These are phyloP conservation scores for Morpho achilles DNA, from an alignment of 2,888 invertebrate genomes.

Conservation along the genomic window DNA sequence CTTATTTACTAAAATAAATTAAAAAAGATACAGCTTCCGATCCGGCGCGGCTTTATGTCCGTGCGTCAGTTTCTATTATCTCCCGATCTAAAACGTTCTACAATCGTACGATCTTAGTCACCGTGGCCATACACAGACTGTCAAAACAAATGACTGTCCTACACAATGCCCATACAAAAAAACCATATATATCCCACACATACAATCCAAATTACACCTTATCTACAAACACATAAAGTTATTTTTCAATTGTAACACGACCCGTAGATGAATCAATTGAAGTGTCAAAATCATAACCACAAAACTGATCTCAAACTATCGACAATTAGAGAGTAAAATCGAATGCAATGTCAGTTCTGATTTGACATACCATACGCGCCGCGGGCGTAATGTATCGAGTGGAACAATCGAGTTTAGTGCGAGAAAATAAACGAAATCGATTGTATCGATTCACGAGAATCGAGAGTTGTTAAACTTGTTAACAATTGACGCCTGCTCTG, in stretches of 20 bases:
- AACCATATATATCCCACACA: slow-evolving; percentile 21
- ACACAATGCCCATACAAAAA: slow-evolving; percentile 38
- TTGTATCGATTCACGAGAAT: slow-evolving; percentile 72
- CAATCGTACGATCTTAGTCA: slow-evolving; percentile 71
- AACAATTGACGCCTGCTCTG: slow-evolving; percentile 74
- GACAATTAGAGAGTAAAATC: slow-evolving; percentile 45
- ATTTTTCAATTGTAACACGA: slow-evolving; percentile 30
- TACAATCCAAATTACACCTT: slow-evolving; percentile 29
- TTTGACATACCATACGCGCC: slow-evolving; percentile 47
- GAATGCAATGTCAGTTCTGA: slow-evolving; percentile 39
- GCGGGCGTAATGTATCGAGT: slow-evolving; percentile 52
- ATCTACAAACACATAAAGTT: slow-evolving; percentile 33
- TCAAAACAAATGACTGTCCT: slow-evolving; percentile 67
- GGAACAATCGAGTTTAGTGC: slow-evolving; percentile 66
- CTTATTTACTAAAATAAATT: too few relatives aligned
- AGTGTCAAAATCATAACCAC: slow-evolving; percentile 57
- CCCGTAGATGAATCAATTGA: slow-evolving; percentile 46
- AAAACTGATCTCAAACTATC: slow-evolving; percentile 45
- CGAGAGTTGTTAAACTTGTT: slow-evolving; percentile 75
- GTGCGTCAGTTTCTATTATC: slow-evolving; percentile 53
- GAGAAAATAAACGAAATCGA: slow-evolving; percentile 72
- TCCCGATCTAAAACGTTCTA: slow-evolving; percentile 66
- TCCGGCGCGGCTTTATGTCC: slow-evolving; percentile 22
- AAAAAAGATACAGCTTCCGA: slow-evolving; percentile 17
- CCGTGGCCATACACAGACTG: slow-evolving; percentile 69